Evolutionary conservation across 1,140 invertebrate genomes (phyloP).

Genomic region (Drosophila triauraria): DNA sequence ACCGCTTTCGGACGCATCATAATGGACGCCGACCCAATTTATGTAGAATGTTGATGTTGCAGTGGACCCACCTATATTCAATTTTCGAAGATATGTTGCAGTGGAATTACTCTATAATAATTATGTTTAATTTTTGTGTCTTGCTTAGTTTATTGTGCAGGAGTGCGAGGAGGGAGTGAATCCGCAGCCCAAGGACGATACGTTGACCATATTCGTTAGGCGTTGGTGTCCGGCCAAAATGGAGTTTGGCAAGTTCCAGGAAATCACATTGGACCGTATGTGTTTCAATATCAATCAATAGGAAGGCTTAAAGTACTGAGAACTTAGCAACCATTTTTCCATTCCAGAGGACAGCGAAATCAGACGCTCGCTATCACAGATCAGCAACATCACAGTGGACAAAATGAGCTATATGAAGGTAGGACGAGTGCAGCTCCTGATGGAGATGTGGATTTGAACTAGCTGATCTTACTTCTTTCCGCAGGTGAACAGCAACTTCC

Average conservation of each 20-base stretch:
- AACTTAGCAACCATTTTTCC: not conserved
- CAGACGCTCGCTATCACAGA: constrained; percentile 86
- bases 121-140: not conserved
- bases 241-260: constrained; percentile 87
- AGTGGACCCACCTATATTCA: no score
- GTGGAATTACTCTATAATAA: no score
- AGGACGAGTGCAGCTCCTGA: constrained; percentile 8
- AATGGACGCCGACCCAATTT: no score
- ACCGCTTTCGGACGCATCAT: no score
- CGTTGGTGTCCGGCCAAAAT: constrained; percentile 88
- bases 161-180: constrained; percentile 86
- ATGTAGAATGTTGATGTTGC: no score
- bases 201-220: constrained; percentile 88
- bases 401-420: constrained; percentile 88
- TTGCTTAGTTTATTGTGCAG: constrained; percentile 87
- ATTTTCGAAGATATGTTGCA: no score
- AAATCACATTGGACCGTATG: constrained; percentile 88
- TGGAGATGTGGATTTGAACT: not conserved
- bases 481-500: constrained; percentile 79
- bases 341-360: constrained; percentile 84
- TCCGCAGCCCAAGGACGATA: constrained; percentile 85
- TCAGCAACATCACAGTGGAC: constrained; percentile 88
- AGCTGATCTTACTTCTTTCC: not conserved
- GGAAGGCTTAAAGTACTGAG: not conserved
- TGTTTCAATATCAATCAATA: constrained; percentile 23